phyloP scores from a whole-genome alignment of 2,888 invertebrate species.

The Zaprionus bogoriensis region DNA sequence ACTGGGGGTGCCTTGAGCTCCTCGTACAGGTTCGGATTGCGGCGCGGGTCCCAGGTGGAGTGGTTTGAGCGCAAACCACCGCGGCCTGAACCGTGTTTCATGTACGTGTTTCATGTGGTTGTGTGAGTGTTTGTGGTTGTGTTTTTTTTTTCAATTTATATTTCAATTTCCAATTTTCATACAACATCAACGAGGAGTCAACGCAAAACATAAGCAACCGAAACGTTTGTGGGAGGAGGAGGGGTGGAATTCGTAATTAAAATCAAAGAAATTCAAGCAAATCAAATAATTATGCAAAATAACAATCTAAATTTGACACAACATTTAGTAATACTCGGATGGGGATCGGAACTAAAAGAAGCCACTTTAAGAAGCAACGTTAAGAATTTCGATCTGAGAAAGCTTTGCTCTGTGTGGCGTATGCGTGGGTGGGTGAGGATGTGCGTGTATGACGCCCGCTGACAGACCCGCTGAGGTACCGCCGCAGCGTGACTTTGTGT shows the following conservation, averaged over 20 bases:
- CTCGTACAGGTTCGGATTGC: constrained; percentile 91
- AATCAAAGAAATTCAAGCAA: constrained; percentile 13
- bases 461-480: background rate
- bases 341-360: constrained; percentile 40
- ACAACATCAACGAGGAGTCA: constrained; percentile 67
- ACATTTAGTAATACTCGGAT: constrained; percentile 70
- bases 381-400: constrained; percentile 57
- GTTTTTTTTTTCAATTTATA: constrained; percentile 22
- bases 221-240: constrained; percentile 41
- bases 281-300: constrained; percentile 14
- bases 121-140: constrained; percentile 31
- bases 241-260: constrained; percentile 30
- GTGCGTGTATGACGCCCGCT: constrained; percentile 3
- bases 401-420: constrained; percentile 50
- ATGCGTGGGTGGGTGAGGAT: constrained; percentile 9
- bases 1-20: constrained; percentile 90
- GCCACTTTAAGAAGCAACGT: constrained; percentile 62
- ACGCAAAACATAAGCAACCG: constrained; percentile 54
- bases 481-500: constrained; percentile 22
- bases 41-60: constrained; percentile 94
- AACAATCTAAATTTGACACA: constrained; percentile 77
- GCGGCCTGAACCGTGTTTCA: constrained; percentile 76
- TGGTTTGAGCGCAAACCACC: constrained; percentile 83
- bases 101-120: constrained; percentile 21
- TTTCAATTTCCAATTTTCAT: constrained; percentile 68